Conservation (phyloP, 2,797 vertebrate species). For the Psittacula echo region DNA sequence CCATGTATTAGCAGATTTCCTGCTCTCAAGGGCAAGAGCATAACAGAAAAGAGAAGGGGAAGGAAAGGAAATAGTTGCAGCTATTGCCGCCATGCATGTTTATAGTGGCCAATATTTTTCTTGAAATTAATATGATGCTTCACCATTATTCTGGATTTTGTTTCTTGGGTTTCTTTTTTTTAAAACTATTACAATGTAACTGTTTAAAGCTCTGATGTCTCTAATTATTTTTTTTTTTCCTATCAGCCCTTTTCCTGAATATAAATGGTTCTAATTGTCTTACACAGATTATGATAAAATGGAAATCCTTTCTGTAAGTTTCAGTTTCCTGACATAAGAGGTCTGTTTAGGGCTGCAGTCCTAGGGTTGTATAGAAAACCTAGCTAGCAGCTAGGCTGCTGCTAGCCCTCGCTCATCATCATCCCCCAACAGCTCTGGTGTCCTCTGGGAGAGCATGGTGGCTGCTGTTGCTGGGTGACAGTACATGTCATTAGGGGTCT, state of each 20-base stretch:
- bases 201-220: neutral
- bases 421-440: neutral
- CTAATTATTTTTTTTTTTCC: neutral
- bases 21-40: neutral
- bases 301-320: neutral
- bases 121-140: neutral
- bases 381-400: neutral
- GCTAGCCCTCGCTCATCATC: neutral
- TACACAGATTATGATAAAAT: neutral
- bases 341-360: neutral
- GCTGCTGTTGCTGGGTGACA: neutral
- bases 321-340: neutral
- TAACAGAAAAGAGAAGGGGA: neutral
- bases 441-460: neutral
- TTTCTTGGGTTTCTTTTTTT: neutral
- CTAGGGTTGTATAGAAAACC: neutral
- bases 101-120: neutral
- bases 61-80: neutral
- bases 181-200: neutral
- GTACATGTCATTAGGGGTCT: neutral
- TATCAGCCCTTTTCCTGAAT: neutral
- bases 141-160: neutral
- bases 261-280: neutral
- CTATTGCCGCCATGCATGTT: neutral
- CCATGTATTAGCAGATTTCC: slow-evolving; percentile 14